Percentiles rank a stretch among this genome's conserved stretches.
Evolutionary conservation across 53 echinoderm and acorn worm species (phyloP).

Genomic region (Holothuria leucospilota): DNA sequence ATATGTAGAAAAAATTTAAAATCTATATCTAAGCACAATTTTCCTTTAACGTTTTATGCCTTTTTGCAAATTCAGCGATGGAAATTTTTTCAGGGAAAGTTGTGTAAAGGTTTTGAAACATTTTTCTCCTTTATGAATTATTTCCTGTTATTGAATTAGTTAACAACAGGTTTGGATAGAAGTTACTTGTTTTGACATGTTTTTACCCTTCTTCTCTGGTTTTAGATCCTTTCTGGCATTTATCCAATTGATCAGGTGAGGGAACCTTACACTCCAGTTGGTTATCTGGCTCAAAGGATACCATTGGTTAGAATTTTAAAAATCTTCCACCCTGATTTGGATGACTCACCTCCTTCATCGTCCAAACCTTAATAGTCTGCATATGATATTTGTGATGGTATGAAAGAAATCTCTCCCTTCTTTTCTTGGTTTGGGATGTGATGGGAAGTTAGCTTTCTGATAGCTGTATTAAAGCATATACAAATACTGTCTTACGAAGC

Average conservation of each 20-base stretch:
- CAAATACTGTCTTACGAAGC: no score
- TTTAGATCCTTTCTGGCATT: conserved; percentile 93
- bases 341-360: conserved; percentile 35
- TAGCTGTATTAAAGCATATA: no score
- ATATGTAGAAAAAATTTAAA: no score
- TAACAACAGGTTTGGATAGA: not conserved
- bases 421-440: not conserved
- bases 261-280: conserved; percentile 95
- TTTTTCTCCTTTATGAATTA: not conserved
- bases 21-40: no score
- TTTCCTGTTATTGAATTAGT: not conserved
- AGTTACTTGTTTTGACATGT: no score
- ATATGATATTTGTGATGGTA: conserved; percentile 98
- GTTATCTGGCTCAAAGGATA: conserved; percentile 94
- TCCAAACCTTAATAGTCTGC: conserved; percentile 78
- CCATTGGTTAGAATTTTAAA: conserved; percentile 82
- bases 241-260: conserved; percentile 95
- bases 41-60: no score
- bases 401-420: not conserved
- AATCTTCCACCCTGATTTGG: conserved; percentile 81
- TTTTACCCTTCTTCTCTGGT: not conserved
- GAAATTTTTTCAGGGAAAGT: no score
- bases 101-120: no score
- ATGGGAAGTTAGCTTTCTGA: no score
- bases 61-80: no score